Percentiles rank a stretch among this genome's conserved stretches.
These are phyloP conservation scores for Mormoops blainvillei DNA, from an alignment of 2,113 vertebrate species.

Conservation along the genomic window DNA sequence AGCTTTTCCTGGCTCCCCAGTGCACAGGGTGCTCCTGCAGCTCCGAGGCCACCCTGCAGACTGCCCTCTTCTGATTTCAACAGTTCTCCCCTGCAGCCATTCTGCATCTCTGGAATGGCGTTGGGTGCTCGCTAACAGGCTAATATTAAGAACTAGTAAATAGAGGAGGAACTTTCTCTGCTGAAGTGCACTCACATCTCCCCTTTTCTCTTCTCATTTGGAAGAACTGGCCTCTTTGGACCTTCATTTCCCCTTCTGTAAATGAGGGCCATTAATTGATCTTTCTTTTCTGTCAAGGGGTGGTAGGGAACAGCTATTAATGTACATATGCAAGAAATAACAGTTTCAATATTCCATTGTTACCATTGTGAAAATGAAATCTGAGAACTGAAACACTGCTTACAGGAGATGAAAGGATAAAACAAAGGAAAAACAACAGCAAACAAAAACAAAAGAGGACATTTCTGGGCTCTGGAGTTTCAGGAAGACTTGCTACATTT, in stretches of 20 bases:
- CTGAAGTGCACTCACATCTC: neutral
- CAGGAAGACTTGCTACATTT: neutral
- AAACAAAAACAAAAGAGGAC: neutral
- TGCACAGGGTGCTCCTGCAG: neutral
- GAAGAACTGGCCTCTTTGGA: neutral
- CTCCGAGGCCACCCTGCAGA: rapidly evolving
- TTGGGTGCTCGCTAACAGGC: neutral
- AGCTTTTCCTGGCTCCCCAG: neutral
- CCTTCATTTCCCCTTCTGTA: neutral
- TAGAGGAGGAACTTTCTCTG: neutral
- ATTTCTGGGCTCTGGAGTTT: neutral
- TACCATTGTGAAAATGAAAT: slow-evolving; percentile 1
- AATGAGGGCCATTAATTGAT: neutral
- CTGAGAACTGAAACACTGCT: neutral
- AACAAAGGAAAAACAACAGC: neutral
- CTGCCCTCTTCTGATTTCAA: neutral
- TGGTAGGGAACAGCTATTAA: neutral
- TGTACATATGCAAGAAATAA: neutral
- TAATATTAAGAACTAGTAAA: neutral
- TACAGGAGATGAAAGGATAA: neutral
- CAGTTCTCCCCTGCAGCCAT: neutral
- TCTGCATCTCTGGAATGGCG: neutral
- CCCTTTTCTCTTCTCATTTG: neutral
- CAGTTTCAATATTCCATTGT: neutral
- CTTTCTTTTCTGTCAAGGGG: neutral